Conservation (phyloP, 1,140 invertebrate genomes). For the Cephus cinctus region DNA sequence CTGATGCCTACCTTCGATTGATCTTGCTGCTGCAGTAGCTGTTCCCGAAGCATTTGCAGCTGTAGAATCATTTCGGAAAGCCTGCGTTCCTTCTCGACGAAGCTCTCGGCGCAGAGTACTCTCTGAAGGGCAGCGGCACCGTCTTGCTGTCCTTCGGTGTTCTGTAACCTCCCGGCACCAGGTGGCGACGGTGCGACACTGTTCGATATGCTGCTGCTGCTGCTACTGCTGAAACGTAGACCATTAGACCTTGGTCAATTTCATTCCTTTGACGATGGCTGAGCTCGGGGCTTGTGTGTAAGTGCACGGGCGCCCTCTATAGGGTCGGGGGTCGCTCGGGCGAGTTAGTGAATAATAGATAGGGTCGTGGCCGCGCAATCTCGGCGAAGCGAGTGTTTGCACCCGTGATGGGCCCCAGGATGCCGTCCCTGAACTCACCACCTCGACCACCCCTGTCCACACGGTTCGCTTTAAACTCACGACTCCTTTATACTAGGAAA, state of each 20-base stretch:
- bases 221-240: constrained; percentile 20
- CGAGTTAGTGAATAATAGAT: constrained; percentile 52
- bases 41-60: constrained; percentile 76
- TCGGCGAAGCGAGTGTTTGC: constrained; percentile 49
- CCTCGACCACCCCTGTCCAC: constrained; percentile 17
- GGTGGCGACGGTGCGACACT: constrained; percentile 46
- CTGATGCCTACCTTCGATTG: constrained; percentile 54
- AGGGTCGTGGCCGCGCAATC: constrained; percentile 51
- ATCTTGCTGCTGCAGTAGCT: constrained; percentile 68
- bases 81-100: constrained; percentile 74
- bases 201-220: constrained; percentile 46
- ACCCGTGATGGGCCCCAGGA: constrained; percentile 47
- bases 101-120: constrained; percentile 66
- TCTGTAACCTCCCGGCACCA: constrained; percentile 40
- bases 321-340: constrained; percentile 22
- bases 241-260: not conserved
- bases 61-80: constrained; percentile 82
- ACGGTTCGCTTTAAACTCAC: constrained; percentile 1
- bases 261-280: not conserved
- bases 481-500: constrained; percentile 35
- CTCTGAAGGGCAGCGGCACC: constrained; percentile 67
- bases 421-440: constrained; percentile 21
- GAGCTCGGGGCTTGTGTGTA: constrained; percentile 1
- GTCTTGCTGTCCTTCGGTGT: constrained; percentile 50
- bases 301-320: not conserved